A percentile compares a stretch with the other conserved stretches of the same genome.
These are phyloP conservation scores for Beroe forskalii DNA, from an alignment of 37 sponge, comb jelly and placozoan genomes.

Conservation along the genomic window DNA sequence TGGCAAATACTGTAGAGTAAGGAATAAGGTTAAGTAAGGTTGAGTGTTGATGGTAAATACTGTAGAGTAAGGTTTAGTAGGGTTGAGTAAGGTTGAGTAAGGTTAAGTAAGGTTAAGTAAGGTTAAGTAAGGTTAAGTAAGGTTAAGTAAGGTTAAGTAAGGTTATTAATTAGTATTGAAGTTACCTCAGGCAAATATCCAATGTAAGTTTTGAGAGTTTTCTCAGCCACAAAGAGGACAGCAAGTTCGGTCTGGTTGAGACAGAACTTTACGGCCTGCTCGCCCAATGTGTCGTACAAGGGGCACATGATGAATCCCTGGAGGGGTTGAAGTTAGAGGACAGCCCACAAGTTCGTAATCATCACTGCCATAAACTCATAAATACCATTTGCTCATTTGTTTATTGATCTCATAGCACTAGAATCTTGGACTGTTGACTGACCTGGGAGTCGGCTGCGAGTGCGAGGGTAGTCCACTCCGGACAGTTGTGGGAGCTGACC, in stretches of 20 bases:
- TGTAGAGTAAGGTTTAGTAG: too few relatives aligned
- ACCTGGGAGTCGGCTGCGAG: conserved; percentile 21
- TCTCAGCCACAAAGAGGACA: neutral
- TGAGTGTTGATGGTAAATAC: too few relatives aligned
- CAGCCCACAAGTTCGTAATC: too few relatives aligned
- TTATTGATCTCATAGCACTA: neutral
- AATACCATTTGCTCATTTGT: neutral
- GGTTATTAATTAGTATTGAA: too few relatives aligned
- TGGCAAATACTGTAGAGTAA: too few relatives aligned
- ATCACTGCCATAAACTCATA: too few relatives aligned
- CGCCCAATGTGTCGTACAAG: conserved; percentile 97
- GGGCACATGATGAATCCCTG: conserved; percentile 72
- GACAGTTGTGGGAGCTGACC: conserved; percentile 66
- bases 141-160: too few relatives aligned
- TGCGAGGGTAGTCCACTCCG: conserved; percentile 57
- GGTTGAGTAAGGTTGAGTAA: too few relatives aligned
- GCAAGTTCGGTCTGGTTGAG: conserved; percentile 69
- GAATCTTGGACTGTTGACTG: neutral
- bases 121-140: too few relatives aligned
- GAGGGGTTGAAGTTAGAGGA: neutral
- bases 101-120: too few relatives aligned
- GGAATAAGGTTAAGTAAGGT: too few relatives aligned
- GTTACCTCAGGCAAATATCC: conserved; percentile 40
- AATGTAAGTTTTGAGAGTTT: conserved; percentile 23
- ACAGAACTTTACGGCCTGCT: conserved; percentile 85